Evolutionary conservation across 2,113 vertebrate genomes (phyloP).

Genomic region (Ondatra zibethicus): DNA sequence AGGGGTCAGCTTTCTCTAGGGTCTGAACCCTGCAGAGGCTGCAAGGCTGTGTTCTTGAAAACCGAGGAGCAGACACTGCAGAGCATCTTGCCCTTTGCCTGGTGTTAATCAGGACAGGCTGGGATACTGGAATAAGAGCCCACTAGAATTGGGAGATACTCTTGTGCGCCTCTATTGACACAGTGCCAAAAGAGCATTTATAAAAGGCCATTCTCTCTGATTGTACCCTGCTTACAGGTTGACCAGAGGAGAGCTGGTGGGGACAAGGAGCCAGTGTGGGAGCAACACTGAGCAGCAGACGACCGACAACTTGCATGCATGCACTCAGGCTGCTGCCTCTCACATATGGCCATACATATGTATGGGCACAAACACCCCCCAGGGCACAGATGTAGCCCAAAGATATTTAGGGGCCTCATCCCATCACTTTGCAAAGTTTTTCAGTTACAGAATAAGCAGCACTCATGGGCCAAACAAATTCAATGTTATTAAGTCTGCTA

Average conservation of each 20-base stretch:
- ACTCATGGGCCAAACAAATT: conserved; percentile 69
- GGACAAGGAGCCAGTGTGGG: neutral
- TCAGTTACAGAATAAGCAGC: conserved; percentile 78
- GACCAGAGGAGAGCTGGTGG: conserved; percentile 52
- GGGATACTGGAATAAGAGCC: neutral
- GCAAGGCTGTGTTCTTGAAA: neutral
- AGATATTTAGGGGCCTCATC: conserved; percentile 79
- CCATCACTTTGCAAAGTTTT: conserved; percentile 76
- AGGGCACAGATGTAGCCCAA: conserved; percentile 77
- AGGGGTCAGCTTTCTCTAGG: neutral
- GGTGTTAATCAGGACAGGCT: neutral
- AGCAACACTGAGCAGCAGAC: conserved; percentile 18
- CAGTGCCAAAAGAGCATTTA: neutral
- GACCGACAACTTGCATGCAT: neutral
- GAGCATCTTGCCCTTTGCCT: conserved; percentile 18
- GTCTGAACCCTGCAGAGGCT: neutral
- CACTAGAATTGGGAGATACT: neutral
- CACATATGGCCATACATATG: conserved; percentile 80
- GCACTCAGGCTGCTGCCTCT: conserved; percentile 31
- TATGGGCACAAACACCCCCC: conserved; percentile 71
- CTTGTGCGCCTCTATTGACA: neutral
- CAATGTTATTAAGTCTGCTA: conserved; percentile 78
- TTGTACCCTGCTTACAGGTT: neutral
- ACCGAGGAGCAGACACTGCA: neutral
- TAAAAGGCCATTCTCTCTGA: neutral